Base-by-base conservation (phyloP, 2,113 vertebrate species). In the Tetrax tetrax region DNA sequence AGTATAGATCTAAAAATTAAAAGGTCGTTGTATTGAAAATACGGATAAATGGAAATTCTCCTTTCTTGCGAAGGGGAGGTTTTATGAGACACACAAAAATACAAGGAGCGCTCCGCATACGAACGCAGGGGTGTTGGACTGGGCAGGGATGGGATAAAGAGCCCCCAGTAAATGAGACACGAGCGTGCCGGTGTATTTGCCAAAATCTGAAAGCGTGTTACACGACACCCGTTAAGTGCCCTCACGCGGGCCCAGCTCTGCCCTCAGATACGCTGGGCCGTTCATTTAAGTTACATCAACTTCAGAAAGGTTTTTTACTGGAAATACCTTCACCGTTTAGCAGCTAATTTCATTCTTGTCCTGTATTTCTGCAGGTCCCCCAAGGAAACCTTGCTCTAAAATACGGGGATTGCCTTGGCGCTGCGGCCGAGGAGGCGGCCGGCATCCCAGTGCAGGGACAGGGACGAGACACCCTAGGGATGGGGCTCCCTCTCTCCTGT, bases 301-400 rank as follows among this genome's bases (percentile, higher is more conserved):
- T 7, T 25, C 56, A 41, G 56, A 37, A 64, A 88, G 72, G 64
- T 83, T 94, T 90, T 48, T 23, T 64, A 63, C 88, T 68, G 68
- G 93, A 90, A 94, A 93, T 57, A 57, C 37, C 82, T 72, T 59
- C 59, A 56, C 59, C 66, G 38, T 94, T 92, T 72, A 65, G 61
- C 75, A 89, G 15, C n/a, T 7, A 7, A 16, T 63, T 72, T 47
- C 33, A 50, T 74, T n/a, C 31, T 48, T 20, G 10, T 8, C 25
- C 9, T 20, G 9, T 29, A 28, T 27, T 79, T 74, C 60, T n/a
- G 37, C 72, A 71, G 35, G 23, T 65, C 14, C 61, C 48, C 41
- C 20, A 35, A 82, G 48, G 33, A 38, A 53, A 28, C 17, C 21
- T 87, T 4, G 5, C 10, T 65, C 45, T 35, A 38, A 68, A 50